Evolutionary conservation across 1,140 invertebrate species (phyloP).

Genomic region (Drosophila persimilis): DNA sequence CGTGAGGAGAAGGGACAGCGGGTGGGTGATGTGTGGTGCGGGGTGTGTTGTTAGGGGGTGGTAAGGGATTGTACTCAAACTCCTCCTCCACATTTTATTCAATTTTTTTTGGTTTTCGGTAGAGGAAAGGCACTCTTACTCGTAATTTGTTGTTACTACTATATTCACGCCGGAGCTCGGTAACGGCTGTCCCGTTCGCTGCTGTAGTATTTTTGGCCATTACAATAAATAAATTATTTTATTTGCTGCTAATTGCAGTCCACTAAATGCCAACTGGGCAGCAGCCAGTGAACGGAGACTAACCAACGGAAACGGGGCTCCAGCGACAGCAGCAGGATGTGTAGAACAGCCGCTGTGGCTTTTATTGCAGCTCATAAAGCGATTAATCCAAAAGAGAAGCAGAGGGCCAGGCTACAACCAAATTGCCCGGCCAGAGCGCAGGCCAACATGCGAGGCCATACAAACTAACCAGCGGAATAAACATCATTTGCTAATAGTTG

Average conservation of each 20-base stretch:
- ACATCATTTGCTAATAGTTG: slow-evolving; percentile 59
- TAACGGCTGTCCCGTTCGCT: slow-evolving; percentile 31
- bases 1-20: not conserved
- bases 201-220: slow-evolving; percentile 55
- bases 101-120: not conserved
- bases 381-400: slow-evolving; percentile 54
- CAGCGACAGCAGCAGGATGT: not conserved
- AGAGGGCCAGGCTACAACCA: no score
- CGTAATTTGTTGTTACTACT: slow-evolving; percentile 68
- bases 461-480: slow-evolving; percentile 51
- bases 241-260: slow-evolving; percentile 81
- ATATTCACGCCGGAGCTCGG: slow-evolving; percentile 9
- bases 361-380: slow-evolving; percentile 79
- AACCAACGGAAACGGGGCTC: slow-evolving; percentile 1
- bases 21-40: no score
- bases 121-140: no score
- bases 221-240: slow-evolving; percentile 81
- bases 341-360: slow-evolving; percentile 19
- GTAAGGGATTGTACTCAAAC: no score
- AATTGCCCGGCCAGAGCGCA: slow-evolving; percentile 11
- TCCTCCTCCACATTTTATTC: no score
- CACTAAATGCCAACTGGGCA: slow-evolving; percentile 52
- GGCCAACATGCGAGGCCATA: slow-evolving; percentile 26
- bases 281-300: slow-evolving; percentile 14
- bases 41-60: no score